Evolutionary conservation across 2,797 vertebrate species (phyloP).

Genomic region (Amazona ochrocephala): DNA sequence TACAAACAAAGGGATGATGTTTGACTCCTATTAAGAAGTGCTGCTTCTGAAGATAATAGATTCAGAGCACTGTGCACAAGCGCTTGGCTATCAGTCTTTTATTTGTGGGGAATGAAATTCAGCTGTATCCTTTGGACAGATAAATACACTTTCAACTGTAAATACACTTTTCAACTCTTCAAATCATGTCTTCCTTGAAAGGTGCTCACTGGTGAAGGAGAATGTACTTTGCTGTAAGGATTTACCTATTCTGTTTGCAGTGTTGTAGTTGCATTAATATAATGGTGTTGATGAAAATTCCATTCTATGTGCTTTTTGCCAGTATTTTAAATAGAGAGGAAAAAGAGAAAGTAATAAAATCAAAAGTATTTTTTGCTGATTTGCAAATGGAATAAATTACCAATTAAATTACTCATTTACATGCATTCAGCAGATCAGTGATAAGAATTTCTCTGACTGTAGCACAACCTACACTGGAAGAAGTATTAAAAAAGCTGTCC

Average conservation of each 20-base stretch:
- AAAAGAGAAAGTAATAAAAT: background rate
- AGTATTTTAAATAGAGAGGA: background rate
- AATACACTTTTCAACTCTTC: background rate
- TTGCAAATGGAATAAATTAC: background rate
- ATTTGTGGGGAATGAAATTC: background rate
- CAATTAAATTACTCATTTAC: background rate
- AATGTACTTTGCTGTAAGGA: background rate
- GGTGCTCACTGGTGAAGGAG: background rate
- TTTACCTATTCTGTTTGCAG: background rate
- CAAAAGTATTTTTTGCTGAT: background rate
- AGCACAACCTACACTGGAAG: background rate
- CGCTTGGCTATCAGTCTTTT: background rate
- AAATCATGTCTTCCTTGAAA: background rate
- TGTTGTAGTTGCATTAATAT: background rate
- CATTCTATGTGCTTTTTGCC: background rate
- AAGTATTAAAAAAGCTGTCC: background rate
- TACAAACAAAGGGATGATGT: constrained; percentile 49
- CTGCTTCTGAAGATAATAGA: constrained; percentile 28
- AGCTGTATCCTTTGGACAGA: background rate
- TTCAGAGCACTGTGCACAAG: background rate
- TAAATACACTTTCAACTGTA: background rate
- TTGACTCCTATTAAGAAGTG: background rate
- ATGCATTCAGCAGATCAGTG: background rate
- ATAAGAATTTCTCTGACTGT: background rate
- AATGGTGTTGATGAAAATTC: background rate